Percentiles rank a stretch among this genome's conserved stretches.
Conservation (phyloP, 2,113 vertebrate species). For the Ammodytes dubius region DNA sequence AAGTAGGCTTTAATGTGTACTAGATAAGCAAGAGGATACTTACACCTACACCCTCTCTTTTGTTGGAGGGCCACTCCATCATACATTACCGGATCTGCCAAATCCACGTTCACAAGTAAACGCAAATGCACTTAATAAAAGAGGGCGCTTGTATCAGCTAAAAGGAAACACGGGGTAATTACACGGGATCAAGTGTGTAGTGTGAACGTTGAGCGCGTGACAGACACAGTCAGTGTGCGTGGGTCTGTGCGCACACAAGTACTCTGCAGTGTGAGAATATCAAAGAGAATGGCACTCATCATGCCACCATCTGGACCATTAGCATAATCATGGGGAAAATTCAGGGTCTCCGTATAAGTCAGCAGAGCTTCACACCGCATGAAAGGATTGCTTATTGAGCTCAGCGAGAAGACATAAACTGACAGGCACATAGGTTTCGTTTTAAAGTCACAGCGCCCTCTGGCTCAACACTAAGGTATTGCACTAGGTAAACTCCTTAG, state of each 20-base stretch:
- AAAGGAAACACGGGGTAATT: constrained; percentile 60
- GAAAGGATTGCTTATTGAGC: constrained; percentile 79
- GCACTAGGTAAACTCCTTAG: constrained; percentile 22
- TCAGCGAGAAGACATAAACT: constrained; percentile 54
- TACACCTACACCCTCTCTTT: constrained; percentile 17
- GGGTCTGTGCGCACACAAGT: constrained; percentile 66
- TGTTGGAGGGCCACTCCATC: constrained; percentile 40
- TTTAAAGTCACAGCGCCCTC: constrained; percentile 65
- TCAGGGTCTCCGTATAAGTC: constrained; percentile 75
- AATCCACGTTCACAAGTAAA: constrained; percentile 43
- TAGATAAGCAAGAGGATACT: constrained; percentile 22
- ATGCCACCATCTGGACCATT: constrained; percentile 83
- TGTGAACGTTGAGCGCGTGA: constrained; percentile 70
- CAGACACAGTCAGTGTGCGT: constrained; percentile 49
- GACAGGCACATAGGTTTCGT: constrained; percentile 26
- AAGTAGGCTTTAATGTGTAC: constrained; percentile 15
- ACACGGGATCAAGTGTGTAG: constrained; percentile 66
- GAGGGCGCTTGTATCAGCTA: constrained; percentile 39
- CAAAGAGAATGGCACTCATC: constrained; percentile 80
- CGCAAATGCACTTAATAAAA: constrained; percentile 58
- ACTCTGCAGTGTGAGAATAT: constrained; percentile 72
- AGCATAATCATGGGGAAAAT: constrained; percentile 83
- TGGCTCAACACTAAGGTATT: constrained; percentile 30
- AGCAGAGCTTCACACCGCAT: constrained; percentile 76
- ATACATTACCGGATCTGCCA: constrained; percentile 37